phyloP scores from a whole-genome alignment of 2,113 vertebrate genomes.

The Phainopepla nitens region DNA sequence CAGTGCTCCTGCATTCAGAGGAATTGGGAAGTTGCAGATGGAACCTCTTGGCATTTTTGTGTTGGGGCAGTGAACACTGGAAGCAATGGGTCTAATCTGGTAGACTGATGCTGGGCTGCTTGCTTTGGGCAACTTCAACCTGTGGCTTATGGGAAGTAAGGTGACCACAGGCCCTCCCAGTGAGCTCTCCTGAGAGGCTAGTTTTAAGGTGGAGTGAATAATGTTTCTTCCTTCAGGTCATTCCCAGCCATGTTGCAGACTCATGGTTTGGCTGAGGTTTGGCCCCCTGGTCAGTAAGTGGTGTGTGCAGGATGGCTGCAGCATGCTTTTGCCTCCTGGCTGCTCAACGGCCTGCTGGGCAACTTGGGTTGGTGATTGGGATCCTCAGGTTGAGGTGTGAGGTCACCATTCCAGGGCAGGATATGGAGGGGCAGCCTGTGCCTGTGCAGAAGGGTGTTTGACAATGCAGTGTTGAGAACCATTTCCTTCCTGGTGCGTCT shows the following conservation, averaged over 20 bases:
- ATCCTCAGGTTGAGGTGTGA: background rate
- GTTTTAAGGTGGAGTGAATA: background rate
- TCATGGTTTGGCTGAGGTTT: background rate
- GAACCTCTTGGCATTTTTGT: background rate
- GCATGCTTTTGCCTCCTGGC: background rate
- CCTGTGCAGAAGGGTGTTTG: background rate
- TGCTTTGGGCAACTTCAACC: background rate
- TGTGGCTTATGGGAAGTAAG: background rate
- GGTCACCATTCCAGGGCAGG: background rate
- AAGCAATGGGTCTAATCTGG: background rate
- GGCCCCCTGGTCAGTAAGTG: background rate
- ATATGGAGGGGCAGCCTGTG: background rate
- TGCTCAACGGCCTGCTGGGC: fast-evolving
- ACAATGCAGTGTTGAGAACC: background rate
- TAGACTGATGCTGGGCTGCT: background rate
- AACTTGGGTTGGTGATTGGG: background rate
- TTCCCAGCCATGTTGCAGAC: background rate
- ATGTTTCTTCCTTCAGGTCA: background rate
- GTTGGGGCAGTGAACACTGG: background rate
- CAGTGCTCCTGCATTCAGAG: background rate
- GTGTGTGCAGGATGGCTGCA: background rate
- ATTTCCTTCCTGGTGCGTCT: background rate
- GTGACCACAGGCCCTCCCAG: background rate
- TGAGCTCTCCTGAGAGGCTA: background rate
- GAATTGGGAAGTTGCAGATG: background rate